phyloP scores from a whole-genome alignment of 2,113 vertebrate species.

The Cynopterus brachyotis region DNA sequence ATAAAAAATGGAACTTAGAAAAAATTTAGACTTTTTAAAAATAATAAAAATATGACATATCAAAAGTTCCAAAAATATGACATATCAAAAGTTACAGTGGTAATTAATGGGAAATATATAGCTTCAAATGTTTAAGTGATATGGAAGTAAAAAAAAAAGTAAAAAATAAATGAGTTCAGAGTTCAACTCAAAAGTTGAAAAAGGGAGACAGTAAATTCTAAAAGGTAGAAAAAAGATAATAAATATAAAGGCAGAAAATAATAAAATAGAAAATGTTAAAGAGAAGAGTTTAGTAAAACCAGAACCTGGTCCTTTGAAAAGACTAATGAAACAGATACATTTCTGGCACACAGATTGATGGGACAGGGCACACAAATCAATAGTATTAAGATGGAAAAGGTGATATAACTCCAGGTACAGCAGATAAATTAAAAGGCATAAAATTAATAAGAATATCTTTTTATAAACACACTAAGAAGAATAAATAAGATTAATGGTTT shows the following conservation, averaged over 20 bases:
- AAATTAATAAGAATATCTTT: background rate
- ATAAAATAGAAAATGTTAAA: background rate
- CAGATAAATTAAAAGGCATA: conserved; percentile 9
- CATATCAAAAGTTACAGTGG: background rate
- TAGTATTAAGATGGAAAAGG: background rate
- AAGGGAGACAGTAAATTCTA: background rate
- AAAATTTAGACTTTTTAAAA: conserved; percentile 10
- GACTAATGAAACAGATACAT: background rate
- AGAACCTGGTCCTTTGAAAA: background rate
- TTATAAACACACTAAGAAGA: background rate
- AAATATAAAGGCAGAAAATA: conserved; percentile 18
- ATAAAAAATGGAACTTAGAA: conserved; percentile 39
- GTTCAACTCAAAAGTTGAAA: background rate
- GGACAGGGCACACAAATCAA: background rate
- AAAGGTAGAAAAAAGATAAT: background rate
- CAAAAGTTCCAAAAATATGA: background rate
- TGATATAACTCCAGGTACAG: background rate
- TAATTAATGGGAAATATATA: background rate
- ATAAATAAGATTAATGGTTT: background rate
- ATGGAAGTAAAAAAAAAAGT: background rate
- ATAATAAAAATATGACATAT: background rate
- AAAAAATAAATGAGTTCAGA: background rate
- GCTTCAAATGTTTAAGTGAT: background rate
- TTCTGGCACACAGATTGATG: background rate
- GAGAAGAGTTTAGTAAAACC: background rate